These are phyloP conservation scores for Oligia latruncula DNA, from an alignment of 2,888 invertebrate species.

Conservation along the genomic window DNA sequence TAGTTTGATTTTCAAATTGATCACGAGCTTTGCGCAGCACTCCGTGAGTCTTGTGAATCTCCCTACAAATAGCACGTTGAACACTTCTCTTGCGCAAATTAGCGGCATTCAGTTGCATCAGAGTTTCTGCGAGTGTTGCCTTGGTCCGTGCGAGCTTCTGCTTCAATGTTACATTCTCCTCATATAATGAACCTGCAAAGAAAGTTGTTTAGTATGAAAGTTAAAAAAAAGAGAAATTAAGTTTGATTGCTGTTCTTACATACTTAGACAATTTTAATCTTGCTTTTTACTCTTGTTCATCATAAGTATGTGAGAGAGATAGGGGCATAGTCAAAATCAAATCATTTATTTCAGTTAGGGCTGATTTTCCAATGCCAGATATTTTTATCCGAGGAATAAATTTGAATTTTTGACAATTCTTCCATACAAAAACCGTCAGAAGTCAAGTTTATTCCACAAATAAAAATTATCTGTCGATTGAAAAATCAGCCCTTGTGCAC, in stretches of 20 bases:
- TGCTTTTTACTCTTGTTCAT: not conserved
- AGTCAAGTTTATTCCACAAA: too few species aligned
- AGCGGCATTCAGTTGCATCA: slow-evolving; percentile 93
- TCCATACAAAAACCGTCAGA: too few species aligned
- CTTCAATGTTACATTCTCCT: slow-evolving; percentile 93
- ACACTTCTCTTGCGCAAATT: slow-evolving; percentile 95
- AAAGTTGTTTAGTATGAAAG: not conserved
- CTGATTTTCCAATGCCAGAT: too few species aligned
- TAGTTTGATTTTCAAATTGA: slow-evolving; percentile 90
- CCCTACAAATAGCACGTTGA: slow-evolving; percentile 95
- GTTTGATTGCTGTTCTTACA: not conserved
- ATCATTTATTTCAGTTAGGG: not conserved
- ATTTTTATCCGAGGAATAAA: too few species aligned
- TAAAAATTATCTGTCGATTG: too few species aligned
- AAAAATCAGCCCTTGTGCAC: not conserved
- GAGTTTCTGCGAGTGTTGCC: slow-evolving; percentile 94
- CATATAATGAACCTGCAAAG: slow-evolving; percentile 83
- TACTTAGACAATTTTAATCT: not conserved
- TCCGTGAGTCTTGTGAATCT: slow-evolving; percentile 94
- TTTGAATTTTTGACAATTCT: too few species aligned
- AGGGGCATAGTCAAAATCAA: not conserved
- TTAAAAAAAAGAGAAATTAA: not conserved
- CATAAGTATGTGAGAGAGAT: not conserved
- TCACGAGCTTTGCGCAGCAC: slow-evolving; percentile 94
- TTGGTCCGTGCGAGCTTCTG: slow-evolving; percentile 93